These are phyloP conservation scores for Ephialtes manifestator DNA, from an alignment of 2,888 invertebrate species.

Conservation along the genomic window DNA sequence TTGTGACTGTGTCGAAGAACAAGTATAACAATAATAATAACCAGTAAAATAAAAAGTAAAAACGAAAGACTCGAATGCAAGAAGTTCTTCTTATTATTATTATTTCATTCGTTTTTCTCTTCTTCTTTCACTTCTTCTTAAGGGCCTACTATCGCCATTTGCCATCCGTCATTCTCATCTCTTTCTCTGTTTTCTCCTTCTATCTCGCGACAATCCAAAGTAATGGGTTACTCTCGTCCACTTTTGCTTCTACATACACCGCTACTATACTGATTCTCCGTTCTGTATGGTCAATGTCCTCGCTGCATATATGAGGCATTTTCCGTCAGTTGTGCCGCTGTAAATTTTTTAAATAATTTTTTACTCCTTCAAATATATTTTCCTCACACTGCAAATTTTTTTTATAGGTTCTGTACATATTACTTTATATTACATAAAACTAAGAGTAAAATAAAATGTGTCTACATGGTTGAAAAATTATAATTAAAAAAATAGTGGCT, in stretches of 20 bases:
- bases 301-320: slow-evolving; percentile 40
- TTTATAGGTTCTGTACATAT: too few relatives aligned
- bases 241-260: slow-evolving; percentile 19
- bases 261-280: slow-evolving; percentile 44
- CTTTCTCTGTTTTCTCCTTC: slow-evolving; percentile 8
- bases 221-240: slow-evolving; percentile 55
- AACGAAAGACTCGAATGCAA: slow-evolving; percentile 20
- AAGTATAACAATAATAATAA: slow-evolving; percentile 30
- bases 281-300: slow-evolving; percentile 65
- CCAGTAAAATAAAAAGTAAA: slow-evolving; percentile 10
- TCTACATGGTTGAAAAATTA: too few relatives aligned
- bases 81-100: slow-evolving; percentile 19
- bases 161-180: slow-evolving; percentile 51
- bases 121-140: slow-evolving; percentile 31
- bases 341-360: too few relatives aligned
- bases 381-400: too few relatives aligned
- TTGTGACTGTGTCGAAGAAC: slow-evolving; percentile 11
- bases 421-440: too few relatives aligned
- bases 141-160: slow-evolving; percentile 43
- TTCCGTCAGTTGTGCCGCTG: background rate
- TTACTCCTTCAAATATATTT: too few relatives aligned
- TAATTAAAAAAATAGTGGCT: too few relatives aligned
- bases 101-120: background rate
- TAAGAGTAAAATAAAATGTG: too few relatives aligned
- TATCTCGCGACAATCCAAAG: slow-evolving; percentile 38